phyloP scores from a whole-genome alignment of 2,113 vertebrate species.

The Scalopus aquaticus region DNA sequence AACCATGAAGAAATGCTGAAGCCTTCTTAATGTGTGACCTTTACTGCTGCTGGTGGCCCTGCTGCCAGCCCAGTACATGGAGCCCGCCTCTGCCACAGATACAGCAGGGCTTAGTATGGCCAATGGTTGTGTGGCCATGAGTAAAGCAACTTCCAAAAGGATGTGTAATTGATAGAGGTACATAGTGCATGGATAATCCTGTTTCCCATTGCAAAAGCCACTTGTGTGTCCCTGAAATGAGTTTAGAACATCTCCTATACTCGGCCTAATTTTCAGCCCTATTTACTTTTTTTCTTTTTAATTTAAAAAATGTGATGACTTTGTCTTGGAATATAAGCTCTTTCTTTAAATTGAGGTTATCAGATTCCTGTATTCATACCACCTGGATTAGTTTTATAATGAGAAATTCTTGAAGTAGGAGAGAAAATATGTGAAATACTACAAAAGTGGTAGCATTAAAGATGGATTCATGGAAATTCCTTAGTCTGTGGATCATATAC shows the following conservation, averaged over 20 bases:
- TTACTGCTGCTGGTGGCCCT: not conserved
- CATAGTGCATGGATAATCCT: not conserved
- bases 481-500: slow-evolving; percentile 23
- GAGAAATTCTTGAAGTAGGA: slow-evolving; percentile 50
- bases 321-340: not conserved
- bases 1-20: not conserved
- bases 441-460: slow-evolving; percentile 1
- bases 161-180: not conserved
- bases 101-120: not conserved
- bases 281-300: not conserved
- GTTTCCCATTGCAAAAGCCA: not conserved
- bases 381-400: slow-evolving; percentile 55
- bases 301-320: not conserved
- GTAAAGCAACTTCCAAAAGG: not conserved
- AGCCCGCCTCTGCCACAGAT: not conserved
- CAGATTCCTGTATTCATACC: slow-evolving; percentile 28
- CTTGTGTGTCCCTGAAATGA: not conserved
- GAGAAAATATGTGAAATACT: slow-evolving; percentile 1
- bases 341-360: not conserved
- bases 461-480: slow-evolving; percentile 9
- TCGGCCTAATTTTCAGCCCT: slow-evolving; percentile 6
- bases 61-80: not conserved
- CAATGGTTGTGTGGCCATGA: not conserved
- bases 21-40: not conserved
- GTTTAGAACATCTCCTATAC: slow-evolving; percentile 5